phyloP scores from a whole-genome alignment of 2,113 vertebrate genomes.

The Lophotis ruficrista region DNA sequence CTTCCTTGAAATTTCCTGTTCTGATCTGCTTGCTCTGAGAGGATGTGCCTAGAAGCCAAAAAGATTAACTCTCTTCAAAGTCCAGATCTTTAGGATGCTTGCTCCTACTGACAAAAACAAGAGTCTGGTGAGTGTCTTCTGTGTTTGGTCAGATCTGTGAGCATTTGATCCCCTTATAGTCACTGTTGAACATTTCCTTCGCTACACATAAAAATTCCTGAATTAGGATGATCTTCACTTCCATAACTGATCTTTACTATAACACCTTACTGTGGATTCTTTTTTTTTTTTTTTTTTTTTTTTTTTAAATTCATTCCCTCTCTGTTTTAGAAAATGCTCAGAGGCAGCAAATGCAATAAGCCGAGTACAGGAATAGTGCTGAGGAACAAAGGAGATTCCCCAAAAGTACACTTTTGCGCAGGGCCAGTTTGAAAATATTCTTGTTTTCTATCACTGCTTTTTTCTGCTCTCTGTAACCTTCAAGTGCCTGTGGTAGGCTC shows the following conservation, averaged over 20 bases:
- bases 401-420: accelerated
- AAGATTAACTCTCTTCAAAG: neutral
- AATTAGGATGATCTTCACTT: neutral
- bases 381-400: neutral
- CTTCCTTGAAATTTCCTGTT: neutral
- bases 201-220: neutral
- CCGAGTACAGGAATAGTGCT: neutral
- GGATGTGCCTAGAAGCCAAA: neutral
- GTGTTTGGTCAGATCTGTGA: neutral
- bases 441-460: neutral
- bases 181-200: neutral
- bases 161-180: no score
- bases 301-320: neutral
- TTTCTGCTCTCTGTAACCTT: neutral
- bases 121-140: accelerated
- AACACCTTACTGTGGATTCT: neutral
- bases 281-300: neutral
- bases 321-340: neutral
- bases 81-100: neutral
- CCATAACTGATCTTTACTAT: neutral
- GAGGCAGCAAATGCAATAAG: neutral
- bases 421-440: neutral
- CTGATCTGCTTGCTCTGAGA: neutral
- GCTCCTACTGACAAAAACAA: neutral
- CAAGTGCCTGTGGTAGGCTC: neutral